Evolutionary conservation across 2,888 invertebrate genomes (phyloP).

Genomic region (Cetonia aurata): DNA sequence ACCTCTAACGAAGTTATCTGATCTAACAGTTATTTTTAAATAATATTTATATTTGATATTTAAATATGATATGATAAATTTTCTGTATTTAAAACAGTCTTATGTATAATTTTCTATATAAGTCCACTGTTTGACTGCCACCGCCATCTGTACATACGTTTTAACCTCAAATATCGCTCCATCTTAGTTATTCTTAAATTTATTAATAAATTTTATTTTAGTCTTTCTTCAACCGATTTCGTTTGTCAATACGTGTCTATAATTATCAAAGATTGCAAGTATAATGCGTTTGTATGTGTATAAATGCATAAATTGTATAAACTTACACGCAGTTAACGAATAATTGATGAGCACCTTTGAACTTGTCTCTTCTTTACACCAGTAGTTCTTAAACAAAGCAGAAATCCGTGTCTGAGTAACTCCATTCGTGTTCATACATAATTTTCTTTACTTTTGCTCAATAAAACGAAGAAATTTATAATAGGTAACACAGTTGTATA

Average conservation of each 20-base stretch:
- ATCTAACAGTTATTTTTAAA: slow-evolving; percentile 38
- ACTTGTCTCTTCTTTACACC: slow-evolving; percentile 1
- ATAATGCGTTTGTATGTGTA: no score
- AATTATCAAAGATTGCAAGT: background rate
- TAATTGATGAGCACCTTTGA: no score
- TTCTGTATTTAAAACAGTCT: slow-evolving; percentile 13
- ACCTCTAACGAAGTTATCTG: slow-evolving; percentile 44
- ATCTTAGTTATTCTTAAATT: no score
- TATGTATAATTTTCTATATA: slow-evolving; percentile 16
- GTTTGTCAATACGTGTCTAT: background rate
- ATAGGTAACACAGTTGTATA: no score
- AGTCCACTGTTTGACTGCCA: slow-evolving; percentile 13
- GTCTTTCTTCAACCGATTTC: background rate
- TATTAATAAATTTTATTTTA: no score
- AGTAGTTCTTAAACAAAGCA: slow-evolving; percentile 41
- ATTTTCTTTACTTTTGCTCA: no score
- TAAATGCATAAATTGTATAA: no score
- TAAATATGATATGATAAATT: slow-evolving; percentile 62
- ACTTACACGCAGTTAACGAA: no score
- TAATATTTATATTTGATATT: slow-evolving; percentile 42
- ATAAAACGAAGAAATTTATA: no score
- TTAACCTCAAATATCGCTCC: slow-evolving; percentile 1
- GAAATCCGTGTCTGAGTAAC: slow-evolving; percentile 44
- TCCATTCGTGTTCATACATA: no score
- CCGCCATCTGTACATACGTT: slow-evolving; percentile 1